phyloP scores from a whole-genome alignment of 1,140 invertebrate genomes.

The Drosophila biarmipes region DNA sequence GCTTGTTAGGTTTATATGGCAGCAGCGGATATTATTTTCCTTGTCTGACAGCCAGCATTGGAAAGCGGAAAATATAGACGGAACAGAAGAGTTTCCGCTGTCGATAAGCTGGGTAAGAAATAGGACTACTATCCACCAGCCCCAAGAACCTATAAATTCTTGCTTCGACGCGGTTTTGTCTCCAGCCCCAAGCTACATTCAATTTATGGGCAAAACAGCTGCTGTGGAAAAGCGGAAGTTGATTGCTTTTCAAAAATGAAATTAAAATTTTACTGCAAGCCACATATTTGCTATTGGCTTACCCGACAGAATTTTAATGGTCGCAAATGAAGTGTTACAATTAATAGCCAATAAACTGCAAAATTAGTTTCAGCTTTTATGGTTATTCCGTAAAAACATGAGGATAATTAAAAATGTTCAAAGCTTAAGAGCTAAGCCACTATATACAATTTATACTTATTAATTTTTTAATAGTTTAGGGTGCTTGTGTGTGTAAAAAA shows the following conservation, averaged over 20 bases:
- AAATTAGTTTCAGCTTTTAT: constrained; percentile 19
- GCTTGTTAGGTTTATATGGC: constrained; percentile 27
- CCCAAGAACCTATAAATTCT: constrained; percentile 3
- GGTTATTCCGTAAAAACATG: constrained; percentile 12
- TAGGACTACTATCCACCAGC: neutral
- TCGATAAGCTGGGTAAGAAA: constrained; percentile 20
- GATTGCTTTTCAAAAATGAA: constrained; percentile 32
- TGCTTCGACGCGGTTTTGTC: constrained; percentile 26
- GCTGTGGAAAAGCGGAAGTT: constrained; percentile 18
- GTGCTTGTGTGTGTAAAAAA: no score
- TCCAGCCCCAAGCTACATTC: constrained; percentile 1
- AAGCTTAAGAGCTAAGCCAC: neutral
- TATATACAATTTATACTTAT: neutral
- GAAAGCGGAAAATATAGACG: constrained; percentile 8
- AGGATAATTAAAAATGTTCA: constrained; percentile 18
- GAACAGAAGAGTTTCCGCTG: constrained; percentile 20
- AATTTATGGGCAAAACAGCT: constrained; percentile 20
- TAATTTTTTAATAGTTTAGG: neutral
- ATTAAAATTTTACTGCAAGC: constrained; percentile 16
- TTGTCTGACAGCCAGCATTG: constrained; percentile 32
- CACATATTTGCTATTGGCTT: constrained; percentile 8
- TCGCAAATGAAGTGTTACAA: constrained; percentile 8
- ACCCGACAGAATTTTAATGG: constrained; percentile 10
- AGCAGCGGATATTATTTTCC: constrained; percentile 57
- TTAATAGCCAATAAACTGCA: constrained; percentile 31